Base-by-base conservation (phyloP, 2,113 vertebrate genomes). In the Brevimyrus niger region DNA sequence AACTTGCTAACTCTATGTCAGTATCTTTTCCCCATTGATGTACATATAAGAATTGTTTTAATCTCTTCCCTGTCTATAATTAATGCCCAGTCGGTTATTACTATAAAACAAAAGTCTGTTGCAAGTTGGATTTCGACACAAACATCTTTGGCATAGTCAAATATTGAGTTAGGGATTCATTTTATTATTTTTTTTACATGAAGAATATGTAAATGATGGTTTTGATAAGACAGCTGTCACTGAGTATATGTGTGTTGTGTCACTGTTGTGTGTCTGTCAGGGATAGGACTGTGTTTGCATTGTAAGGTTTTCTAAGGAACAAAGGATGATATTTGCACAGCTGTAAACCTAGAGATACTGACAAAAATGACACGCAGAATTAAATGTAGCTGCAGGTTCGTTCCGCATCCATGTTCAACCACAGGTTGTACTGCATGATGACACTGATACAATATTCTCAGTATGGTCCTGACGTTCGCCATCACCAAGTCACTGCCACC, bases 41-140 rank as follows among this genome's bases (percentile, higher is more conserved):
- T 84, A 84, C 82, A 84, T 84, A 84, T 84, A 84, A 83, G 35
- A 42, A 44, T 46, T 84, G 80, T 47, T 47, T 47, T 84, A 47
- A 46, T 84, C 23, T 84, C 44, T 84, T 38, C 17, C 21, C 82
- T 84, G 44, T 84, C 82, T 47, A 47, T 23, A 47, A 10, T 84
- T 19, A 76, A 31, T 38, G 13, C 73, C 73, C 31, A 80, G 35
- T 80, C 3, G 0, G 31, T 17, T 31, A 69, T 27, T 69, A 31
- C 27, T 69, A 69, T 69, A 69, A 42, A 38, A 80, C 31, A 80
- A 38, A 80, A 38, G 73, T 44, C 82, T 47, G 42, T 84, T 44
- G 23, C 19, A n/a, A 84, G 23, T 47, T 44, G 44, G 17, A 84
- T 23, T 84, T 46, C 7, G 38, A 84, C 6, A 84, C 38, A 47